Base-by-base conservation (phyloP, 30 jellyfish, hydroid and myxozoan genomes). In the Aurelia sp. region DNA sequence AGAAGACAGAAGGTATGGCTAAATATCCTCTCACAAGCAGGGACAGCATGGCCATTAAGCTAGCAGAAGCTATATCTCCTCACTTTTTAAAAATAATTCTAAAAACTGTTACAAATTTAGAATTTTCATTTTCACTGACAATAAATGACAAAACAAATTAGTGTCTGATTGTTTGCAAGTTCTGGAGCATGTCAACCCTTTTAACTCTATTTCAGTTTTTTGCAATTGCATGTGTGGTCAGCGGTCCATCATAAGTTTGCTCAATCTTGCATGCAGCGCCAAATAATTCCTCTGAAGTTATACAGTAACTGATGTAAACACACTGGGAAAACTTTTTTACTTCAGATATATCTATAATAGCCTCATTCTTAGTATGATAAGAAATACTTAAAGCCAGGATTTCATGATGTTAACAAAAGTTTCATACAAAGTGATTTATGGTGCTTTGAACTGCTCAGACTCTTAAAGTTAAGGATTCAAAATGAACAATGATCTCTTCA, bases 251-350 rank as follows among this genome's bases (percentile, higher is more conserved):
- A 17, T 4, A 4, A 4, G 68, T 3, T 35, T 6, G 12, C 12
- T 59, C 68, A 59, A 59, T 59, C 68, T 59, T 59, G 68, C 68
- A 59, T 59, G 68, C 10, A 15, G 4, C 10, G 10, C 66, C 4
- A 57, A 57, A 57, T 13, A 57, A 15, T 57, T 57, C 66, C 66
- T 57, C 23, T 57, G 4, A 3, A 15, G 66, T 15, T 3, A 59
- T 59, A 59, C n/a, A n/a, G n/a, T 59, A 59, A 59, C 68, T 59
- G 68, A 59, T 59, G 68, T 30, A 59, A n/a, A n/a, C n/a, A n/a
- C n/a, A n/a, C n/a, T n/a, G n/a, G n/a, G n/a, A n/a, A n/a, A 59
- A 59, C 11, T 59, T 12, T 12, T 21, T 59, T 59, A 30, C 68
- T 8, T 17, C 27, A 59, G 68, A 17, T 59, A 21, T 59, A 12